Evolutionary conservation across 1,140 invertebrate species (phyloP), one percentile per base, ranked within the genome.

Genomic region (Euura saliciscinereae): DNA sequence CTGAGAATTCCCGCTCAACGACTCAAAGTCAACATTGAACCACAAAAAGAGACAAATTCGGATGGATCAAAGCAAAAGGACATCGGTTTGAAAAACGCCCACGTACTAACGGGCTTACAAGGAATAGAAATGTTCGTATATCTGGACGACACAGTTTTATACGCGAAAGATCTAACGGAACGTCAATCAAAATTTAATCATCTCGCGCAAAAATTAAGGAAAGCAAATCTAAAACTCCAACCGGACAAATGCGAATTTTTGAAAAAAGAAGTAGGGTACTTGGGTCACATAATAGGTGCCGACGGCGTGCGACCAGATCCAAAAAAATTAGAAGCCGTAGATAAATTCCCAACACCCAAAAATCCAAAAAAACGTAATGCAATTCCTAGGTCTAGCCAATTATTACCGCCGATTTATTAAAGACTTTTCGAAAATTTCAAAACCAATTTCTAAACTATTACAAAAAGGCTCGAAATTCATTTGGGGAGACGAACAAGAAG

Each of bases 111-210:
- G 10, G 83, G 81, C 11, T 71, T 83, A 44, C 77, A 82, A 73
- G 78, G 78, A 7, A 71, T 72, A 44, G 70, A 77, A 67, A 81
- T 81, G 74, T 78, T 83, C 67, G 80, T 86, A 2, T 89, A 88
- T 67, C 64, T 88, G 13, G 88, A 89, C 68, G 86, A 88, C 72
- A 80, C 86, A 3, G 74, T 89, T 10, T 71, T 88, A 5, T 88
- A 78, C 66, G 75, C 76, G 2, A 74, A 68, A 11, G 79, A 78
- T 42, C 71, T 88, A 44, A 75, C 83, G 71, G 71, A 84, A 79
- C 82, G 84, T 71, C 70, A 75, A 7, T 5, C 72, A 45, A 81
- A 81, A 75, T 69, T 89, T 6, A 72, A 69, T 44, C 71, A 78
- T 70, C 74, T 85, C 43, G 83, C 86, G 51, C 45, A 78, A 6